Base-by-base conservation (phyloP, 2,888 invertebrate species). In the Orthosia gracilis region DNA sequence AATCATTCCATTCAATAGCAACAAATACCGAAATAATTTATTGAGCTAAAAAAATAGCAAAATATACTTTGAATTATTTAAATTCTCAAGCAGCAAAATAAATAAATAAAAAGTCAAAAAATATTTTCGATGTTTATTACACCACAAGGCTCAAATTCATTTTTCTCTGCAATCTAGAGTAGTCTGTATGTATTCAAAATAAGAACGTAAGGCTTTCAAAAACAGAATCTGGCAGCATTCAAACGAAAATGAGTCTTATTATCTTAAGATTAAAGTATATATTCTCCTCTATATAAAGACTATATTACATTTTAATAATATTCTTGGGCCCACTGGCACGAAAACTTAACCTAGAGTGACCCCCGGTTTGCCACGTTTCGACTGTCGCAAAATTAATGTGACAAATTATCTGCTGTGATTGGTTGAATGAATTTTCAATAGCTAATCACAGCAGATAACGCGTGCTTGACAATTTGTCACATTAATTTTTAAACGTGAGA, bases 41-140 rank as follows among this genome's bases (percentile, higher is more conserved):
- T 76, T 63, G 66, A 76, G 45, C 61, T 62, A 73, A 73, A 57
- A 70, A 58, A 69, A 70, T 66, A 2, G 18, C 45, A 9, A 72
- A 50, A 65, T 40, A 40, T 55, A 40, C 3, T 52, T 17, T 54
- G 17, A 31, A n/a, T 15, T 31, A 58, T 52, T 45, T 45, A 18
- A 49, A 17, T 40, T 49, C 3, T 18, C 45, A 31, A 65, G 55
- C 65, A 55, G 55, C 17, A 26, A 40, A 61, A n/a, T 15, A 40
- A 40, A 54, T 54, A 2, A 49, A 49, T 12, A 26, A 9, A 47
- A 62, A 31, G 15, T n/a, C 0, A 0, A 40, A 58, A 57, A 26
- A 52, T 13, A 45, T n/a, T 17, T 57, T 23, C 62, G 5, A 52
- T 26, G 1, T 21, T 31, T 3, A 15, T 21, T 11, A n/a, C n/a